Conservation (phyloP, 2,888 invertebrate species). For the Apeira syringaria region DNA sequence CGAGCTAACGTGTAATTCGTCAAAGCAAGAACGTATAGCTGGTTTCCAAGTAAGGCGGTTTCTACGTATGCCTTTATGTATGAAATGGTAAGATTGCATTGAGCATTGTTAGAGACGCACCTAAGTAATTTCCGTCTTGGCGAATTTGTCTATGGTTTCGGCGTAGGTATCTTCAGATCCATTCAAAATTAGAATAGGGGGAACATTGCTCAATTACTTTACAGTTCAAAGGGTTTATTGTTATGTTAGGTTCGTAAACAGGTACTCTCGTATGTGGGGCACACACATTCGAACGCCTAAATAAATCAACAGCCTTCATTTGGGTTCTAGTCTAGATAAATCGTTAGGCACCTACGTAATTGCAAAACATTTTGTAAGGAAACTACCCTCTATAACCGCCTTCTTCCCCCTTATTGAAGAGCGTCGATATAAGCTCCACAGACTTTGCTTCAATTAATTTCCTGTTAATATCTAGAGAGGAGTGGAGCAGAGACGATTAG, state of each 20-base stretch:
- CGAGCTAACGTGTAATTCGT: slow-evolving; percentile 76
- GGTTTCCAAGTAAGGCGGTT: slow-evolving; percentile 4
- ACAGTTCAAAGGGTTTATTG: slow-evolving; percentile 52
- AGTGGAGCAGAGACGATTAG: too few relatives aligned
- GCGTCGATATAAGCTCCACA: too few relatives aligned
- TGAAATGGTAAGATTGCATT: slow-evolving; percentile 4
- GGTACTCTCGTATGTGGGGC: slow-evolving; percentile 2
- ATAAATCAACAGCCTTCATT: slow-evolving; percentile 11
- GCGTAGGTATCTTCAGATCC: slow-evolving; percentile 44
- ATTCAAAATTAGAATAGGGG: slow-evolving; percentile 48
- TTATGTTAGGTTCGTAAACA: slow-evolving; percentile 34
- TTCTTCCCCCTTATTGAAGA: too few relatives aligned
- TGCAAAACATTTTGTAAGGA: too few relatives aligned
- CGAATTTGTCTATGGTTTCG: slow-evolving; percentile 42
- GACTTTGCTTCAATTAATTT: too few relatives aligned
- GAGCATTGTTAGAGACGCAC: slow-evolving; percentile 15
- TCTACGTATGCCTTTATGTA: slow-evolving; percentile 11
- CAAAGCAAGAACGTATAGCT: slow-evolving; percentile 43
- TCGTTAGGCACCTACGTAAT: too few relatives aligned
- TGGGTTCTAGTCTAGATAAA: neutral
- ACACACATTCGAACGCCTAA: slow-evolving; percentile 8
- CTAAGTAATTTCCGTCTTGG: slow-evolving; percentile 18
- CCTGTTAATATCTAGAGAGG: too few relatives aligned
- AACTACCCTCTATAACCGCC: too few relatives aligned
- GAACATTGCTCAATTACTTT: slow-evolving; percentile 58